phyloP scores from a whole-genome alignment of 2,797 vertebrate species.

The Erithacus rubecula region DNA sequence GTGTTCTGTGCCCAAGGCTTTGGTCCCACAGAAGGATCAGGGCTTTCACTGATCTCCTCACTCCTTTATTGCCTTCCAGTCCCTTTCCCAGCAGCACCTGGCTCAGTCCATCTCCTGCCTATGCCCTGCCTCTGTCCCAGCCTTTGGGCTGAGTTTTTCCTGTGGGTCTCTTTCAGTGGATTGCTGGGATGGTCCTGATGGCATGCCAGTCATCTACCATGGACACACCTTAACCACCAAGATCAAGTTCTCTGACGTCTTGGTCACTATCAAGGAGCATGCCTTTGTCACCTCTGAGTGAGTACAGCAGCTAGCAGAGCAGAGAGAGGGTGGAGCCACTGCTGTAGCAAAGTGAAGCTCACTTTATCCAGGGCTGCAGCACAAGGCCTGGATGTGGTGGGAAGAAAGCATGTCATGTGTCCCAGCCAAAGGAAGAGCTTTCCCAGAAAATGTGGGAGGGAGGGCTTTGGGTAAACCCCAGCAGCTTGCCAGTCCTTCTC shows the following conservation, averaged over 20 bases:
- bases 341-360: neutral
- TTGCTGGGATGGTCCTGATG: slow-evolving; percentile 98
- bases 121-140: neutral
- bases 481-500: neutral
- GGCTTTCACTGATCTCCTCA: neutral
- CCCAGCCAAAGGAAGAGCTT: neutral
- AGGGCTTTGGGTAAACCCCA: neutral
- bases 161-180: slow-evolving; percentile 84
- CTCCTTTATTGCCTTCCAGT: neutral
- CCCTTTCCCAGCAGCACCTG: rapidly evolving
- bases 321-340: neutral
- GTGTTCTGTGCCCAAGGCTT: rapidly evolving
- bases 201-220: slow-evolving; percentile 98
- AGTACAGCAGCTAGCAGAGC: slow-evolving; percentile 67
- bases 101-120: neutral
- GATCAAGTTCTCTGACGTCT: slow-evolving; percentile 95
- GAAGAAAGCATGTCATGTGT: rapidly evolving
- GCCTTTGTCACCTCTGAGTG: slow-evolving; percentile 97
- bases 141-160: neutral
- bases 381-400: neutral
- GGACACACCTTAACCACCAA: slow-evolving; percentile 98
- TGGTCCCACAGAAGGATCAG: neutral
- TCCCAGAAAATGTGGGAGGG: neutral
- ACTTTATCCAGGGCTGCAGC: neutral
- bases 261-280: slow-evolving; percentile 95